Evolutionary conservation across 2,888 invertebrate species (phyloP).

Genomic region (Lochmaea capreae): DNA sequence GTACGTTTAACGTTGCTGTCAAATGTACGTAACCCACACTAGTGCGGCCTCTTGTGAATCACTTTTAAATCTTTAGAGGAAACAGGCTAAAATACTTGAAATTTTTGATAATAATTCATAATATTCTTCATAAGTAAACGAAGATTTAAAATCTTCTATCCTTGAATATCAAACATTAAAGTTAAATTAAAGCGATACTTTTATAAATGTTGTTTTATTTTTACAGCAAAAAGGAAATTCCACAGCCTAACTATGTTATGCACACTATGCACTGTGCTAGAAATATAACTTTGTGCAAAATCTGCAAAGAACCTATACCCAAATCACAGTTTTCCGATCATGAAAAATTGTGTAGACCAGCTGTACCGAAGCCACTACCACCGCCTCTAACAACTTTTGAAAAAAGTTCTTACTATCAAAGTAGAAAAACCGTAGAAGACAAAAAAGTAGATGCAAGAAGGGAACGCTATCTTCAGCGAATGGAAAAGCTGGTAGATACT

Average conservation of each 20-base stretch:
- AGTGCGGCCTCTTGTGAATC: too few species aligned
- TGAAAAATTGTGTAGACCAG: conserved; percentile 64
- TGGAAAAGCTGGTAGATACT: conserved; percentile 53
- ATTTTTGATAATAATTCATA: too few species aligned
- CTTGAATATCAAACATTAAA: too few species aligned
- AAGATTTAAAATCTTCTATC: too few species aligned
- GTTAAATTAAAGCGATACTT: not conserved
- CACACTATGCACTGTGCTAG: conserved; percentile 78
- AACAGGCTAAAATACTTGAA: too few species aligned
- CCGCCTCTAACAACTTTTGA: conserved; percentile 53
- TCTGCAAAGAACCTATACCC: conserved; percentile 77
- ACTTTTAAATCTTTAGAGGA: too few species aligned
- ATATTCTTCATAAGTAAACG: too few species aligned
- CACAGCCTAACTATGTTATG: conserved; percentile 75
- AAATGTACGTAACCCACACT: too few species aligned
- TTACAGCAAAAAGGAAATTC: conserved; percentile 77
- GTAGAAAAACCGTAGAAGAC: conserved; percentile 56
- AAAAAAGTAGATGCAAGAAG: conserved; percentile 54
- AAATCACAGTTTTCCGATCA: conserved; percentile 72
- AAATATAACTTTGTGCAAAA: conserved; percentile 74
- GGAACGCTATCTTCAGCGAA: conserved; percentile 52
- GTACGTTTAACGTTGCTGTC: too few species aligned
- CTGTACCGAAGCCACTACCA: conserved; percentile 62
- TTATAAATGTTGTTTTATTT: not conserved
- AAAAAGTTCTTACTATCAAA: conserved; percentile 55